These are phyloP conservation scores for Cheiracanthium punctorium DNA, from an alignment of 2,888 invertebrate genomes.

Conservation along the genomic window DNA sequence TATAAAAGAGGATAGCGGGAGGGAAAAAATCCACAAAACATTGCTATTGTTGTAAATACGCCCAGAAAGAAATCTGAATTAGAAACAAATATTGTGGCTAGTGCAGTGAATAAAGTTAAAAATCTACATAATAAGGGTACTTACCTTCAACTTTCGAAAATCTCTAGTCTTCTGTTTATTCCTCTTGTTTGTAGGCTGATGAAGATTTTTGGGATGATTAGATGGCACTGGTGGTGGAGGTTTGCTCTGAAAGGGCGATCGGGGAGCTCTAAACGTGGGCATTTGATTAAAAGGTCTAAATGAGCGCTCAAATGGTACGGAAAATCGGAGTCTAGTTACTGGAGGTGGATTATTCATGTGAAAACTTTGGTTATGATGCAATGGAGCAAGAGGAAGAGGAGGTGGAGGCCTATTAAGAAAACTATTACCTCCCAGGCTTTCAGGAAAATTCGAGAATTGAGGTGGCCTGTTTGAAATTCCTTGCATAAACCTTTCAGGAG, in stretches of 20 bases:
- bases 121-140: too few species aligned
- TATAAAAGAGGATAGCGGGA: too few species aligned
- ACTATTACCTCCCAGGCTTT: neutral
- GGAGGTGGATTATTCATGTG: too few species aligned
- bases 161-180: neutral
- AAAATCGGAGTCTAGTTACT: neutral
- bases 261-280: neutral
- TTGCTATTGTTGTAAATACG: too few species aligned
- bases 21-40: too few species aligned
- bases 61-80: too few species aligned
- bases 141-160: neutral
- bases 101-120: too few species aligned
- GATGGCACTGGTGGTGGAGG: neutral
- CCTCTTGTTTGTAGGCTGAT: neutral
- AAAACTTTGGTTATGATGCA: too few species aligned
- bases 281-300: neutral
- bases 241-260: neutral
- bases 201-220: neutral
- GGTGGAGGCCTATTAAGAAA: neutral
- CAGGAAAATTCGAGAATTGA: neutral
- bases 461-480: neutral
- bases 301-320: neutral
- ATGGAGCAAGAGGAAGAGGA: neutral
- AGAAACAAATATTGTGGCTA: too few species aligned
- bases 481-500: neutral